Evolutionary conservation across 2,113 vertebrate species (phyloP).

Genomic region (Ardeotis arabs): DNA sequence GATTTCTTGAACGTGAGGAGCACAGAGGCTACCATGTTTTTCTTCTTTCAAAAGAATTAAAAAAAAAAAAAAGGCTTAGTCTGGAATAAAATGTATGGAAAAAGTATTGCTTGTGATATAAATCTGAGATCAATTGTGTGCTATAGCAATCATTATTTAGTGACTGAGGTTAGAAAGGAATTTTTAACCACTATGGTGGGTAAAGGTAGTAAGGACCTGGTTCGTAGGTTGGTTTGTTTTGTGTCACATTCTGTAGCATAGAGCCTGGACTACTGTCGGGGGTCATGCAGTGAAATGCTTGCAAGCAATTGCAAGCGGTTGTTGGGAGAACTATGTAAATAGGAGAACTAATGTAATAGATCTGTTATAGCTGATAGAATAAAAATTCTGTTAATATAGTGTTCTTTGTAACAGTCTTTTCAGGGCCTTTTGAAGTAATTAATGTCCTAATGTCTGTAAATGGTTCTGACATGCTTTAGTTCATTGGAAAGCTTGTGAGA

Average conservation of each 20-base stretch:
- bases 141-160: neutral
- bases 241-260: neutral
- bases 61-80: neutral
- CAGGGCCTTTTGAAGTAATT: neutral
- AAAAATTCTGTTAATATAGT: neutral
- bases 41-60: neutral
- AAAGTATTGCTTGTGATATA: neutral
- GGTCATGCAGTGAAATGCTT: neutral
- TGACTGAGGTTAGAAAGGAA: neutral
- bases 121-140: neutral
- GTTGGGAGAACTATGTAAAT: neutral
- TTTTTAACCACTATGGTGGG: neutral
- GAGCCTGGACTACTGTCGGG: neutral
- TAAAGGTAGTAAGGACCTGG: neutral
- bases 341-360: neutral
- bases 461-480: neutral
- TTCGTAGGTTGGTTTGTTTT: neutral
- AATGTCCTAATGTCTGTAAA: neutral
- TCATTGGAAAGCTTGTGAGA: neutral
- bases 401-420: neutral
- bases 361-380: neutral
- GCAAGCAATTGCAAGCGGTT: neutral
- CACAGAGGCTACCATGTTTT: neutral
- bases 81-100: neutral
- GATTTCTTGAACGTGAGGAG: neutral